Evolutionary conservation across 2,888 invertebrate species (phyloP).

Genomic region (Eilema caniola): DNA sequence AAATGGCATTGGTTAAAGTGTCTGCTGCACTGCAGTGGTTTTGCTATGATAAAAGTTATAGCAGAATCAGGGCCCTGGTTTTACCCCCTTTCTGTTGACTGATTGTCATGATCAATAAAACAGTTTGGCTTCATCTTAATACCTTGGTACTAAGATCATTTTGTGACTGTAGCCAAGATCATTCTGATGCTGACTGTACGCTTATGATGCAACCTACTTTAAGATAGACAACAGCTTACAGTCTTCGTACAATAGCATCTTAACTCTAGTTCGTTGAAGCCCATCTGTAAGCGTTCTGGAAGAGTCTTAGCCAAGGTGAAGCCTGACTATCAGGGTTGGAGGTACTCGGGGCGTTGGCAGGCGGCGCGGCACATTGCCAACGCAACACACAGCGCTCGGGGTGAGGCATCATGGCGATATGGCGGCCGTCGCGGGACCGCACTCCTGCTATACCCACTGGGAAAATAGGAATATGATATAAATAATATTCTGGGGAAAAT

Average conservation of each 20-base stretch:
- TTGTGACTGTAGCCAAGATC: no score
- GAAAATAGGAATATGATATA: neutral
- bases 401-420: slow-evolving; percentile 99
- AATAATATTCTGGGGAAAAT: no score
- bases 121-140: no score
- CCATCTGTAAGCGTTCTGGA: slow-evolving; percentile 95
- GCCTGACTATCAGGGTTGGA: slow-evolving; percentile 82
- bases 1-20: no score
- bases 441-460: slow-evolving; percentile 95
- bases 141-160: no score
- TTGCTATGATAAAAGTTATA: no score
- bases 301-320: slow-evolving; percentile 97
- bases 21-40: no score
- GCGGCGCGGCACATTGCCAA: slow-evolving; percentile 95
- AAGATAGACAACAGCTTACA: neutral
- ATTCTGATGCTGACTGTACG: no score
- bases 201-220: neutral
- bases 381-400: slow-evolving; percentile 96
- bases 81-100: no score
- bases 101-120: no score
- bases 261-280: slow-evolving; percentile 64
- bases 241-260: neutral
- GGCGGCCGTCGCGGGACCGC: slow-evolving; percentile 96
- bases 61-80: no score
- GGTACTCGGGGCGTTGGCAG: slow-evolving; percentile 68